Evolutionary conservation across 2,797 vertebrate genomes (phyloP).

Genomic region (Geotrypetes seraphini): DNA sequence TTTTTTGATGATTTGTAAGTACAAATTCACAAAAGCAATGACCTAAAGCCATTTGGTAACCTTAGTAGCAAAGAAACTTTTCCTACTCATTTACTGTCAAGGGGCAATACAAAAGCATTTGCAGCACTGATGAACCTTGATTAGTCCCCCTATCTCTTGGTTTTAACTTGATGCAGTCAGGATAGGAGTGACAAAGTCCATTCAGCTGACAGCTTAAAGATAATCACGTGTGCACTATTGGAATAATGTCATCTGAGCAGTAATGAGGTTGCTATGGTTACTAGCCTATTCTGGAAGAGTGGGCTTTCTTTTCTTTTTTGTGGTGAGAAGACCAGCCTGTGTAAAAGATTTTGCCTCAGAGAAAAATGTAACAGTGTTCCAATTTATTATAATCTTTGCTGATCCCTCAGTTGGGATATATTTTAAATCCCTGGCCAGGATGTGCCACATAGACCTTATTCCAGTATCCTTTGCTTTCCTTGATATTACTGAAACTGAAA

Average conservation of each 20-base stretch:
- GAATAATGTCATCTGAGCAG: conserved; percentile 43
- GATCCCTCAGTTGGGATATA: conserved; percentile 21
- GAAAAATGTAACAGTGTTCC: not conserved
- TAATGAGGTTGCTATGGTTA: conserved; percentile 36
- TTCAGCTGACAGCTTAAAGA: conserved; percentile 37
- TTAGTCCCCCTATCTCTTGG: conserved; percentile 14
- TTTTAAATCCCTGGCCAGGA: conserved; percentile 35
- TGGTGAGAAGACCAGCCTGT: conserved; percentile 6
- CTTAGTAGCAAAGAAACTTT: no score
- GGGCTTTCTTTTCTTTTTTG: not conserved
- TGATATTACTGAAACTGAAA: no score
- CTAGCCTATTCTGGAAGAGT: conserved; percentile 42
- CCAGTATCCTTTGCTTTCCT: conserved; percentile 41
- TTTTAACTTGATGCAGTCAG: conserved; percentile 16
- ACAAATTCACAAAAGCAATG: no score
- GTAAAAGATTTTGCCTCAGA: no score
- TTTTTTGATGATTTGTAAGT: no score
- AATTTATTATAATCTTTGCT: conserved; percentile 22
- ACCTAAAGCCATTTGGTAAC: no score
- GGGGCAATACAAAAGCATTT: not conserved
- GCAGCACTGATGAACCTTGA: not conserved
- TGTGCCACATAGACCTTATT: conserved; percentile 39
- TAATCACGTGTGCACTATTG: conserved; percentile 38
- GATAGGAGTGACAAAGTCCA: conserved; percentile 24
- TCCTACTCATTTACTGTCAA: not conserved